phyloP scores from a whole-genome alignment of 2,888 invertebrate species.

The Hecatera dysodea region DNA sequence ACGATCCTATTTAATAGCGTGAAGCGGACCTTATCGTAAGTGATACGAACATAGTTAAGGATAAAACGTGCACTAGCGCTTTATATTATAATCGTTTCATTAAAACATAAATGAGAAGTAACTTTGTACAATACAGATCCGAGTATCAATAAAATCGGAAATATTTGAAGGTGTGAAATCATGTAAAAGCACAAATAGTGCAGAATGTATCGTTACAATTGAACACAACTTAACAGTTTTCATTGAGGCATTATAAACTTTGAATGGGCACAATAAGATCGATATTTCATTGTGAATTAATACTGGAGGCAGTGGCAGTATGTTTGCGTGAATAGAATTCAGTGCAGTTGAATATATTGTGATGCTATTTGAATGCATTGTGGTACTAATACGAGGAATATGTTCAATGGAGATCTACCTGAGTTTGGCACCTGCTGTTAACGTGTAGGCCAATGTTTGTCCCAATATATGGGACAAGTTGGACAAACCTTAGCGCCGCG shows the following conservation, averaged over 20 bases:
- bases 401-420: conserved; percentile 84
- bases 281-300: conserved; percentile 51
- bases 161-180: conserved; percentile 77
- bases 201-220: conserved; percentile 61
- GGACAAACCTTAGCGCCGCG: conserved; percentile 85
- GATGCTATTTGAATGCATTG: conserved; percentile 75
- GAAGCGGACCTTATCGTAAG: conserved; percentile 72
- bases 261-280: conserved; percentile 54
- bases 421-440: conserved; percentile 84
- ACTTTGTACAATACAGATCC: conserved; percentile 51
- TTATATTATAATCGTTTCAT: conserved; percentile 59
- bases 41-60: conserved; percentile 60
- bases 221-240: conserved; percentile 64
- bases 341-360: conserved; percentile 72
- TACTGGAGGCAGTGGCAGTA: conserved; percentile 33
- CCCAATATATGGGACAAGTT: conserved; percentile 70
- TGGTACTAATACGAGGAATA: conserved; percentile 80
- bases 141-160: conserved; percentile 56
- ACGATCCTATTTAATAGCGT: conserved; percentile 74
- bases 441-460: conserved; percentile 45
- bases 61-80: conserved; percentile 53
- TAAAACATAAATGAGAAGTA: conserved; percentile 60
- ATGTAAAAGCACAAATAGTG: conserved; percentile 72
- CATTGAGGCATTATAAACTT: conserved; percentile 64
- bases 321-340: conserved; percentile 70